These are phyloP conservation scores for Eleutherodactylus coqui DNA, from an alignment of 2,797 vertebrate genomes.

Conservation along the genomic window DNA sequence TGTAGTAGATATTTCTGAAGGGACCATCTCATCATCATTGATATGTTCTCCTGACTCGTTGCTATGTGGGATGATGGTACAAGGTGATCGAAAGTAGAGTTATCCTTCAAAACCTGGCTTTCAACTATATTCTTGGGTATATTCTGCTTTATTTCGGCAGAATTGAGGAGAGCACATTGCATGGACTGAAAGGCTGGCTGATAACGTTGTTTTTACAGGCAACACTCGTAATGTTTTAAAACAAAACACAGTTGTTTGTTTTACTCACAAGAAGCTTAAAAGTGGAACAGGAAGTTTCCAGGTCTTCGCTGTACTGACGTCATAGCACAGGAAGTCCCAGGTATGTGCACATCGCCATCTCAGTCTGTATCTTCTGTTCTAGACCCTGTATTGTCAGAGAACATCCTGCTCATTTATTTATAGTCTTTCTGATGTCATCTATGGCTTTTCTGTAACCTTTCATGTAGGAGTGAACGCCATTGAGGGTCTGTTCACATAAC, in stretches of 20 bases:
- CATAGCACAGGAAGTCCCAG: constrained; percentile 29
- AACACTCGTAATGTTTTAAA: neutral
- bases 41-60: no score
- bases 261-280: constrained; percentile 1
- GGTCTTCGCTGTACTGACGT: constrained; percentile 26
- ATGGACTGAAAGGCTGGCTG: neutral
- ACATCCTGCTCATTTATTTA: constrained; percentile 9
- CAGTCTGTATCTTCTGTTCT: neutral
- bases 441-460: neutral
- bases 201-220: constrained; percentile 19
- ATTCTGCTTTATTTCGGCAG: neutral
- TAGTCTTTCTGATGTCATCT: neutral
- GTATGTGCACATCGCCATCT: neutral
- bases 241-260: constrained; percentile 26
- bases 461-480: neutral
- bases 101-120: no score
- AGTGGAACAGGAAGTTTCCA: constrained; percentile 21
- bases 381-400: neutral
- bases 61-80: no score
- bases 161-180: neutral
- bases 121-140: neutral
- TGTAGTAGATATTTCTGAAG: no score
- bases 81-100: no score
- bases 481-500: neutral
- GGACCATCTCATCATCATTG: no score